A percentile compares a stretch with the other conserved stretches of the same genome.
These are phyloP conservation scores for Spialia ferax DNA, from an alignment of 2,888 invertebrate genomes.

Conservation along the genomic window DNA sequence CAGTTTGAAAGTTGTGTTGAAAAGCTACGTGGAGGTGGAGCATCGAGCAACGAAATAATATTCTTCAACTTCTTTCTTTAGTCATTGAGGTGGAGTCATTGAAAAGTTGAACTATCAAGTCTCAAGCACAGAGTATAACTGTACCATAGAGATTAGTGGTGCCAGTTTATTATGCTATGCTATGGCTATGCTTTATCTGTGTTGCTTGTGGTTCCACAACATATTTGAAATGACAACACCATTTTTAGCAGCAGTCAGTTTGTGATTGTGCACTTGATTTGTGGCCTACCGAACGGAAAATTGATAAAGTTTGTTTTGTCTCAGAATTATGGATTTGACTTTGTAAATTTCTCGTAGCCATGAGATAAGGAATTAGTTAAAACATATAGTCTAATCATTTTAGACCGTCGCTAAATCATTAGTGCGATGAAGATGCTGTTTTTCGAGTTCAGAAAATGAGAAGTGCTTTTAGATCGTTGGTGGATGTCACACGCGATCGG, in stretches of 20 bases:
- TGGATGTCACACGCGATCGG: conserved; percentile 64
- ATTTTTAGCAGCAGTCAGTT: conserved; percentile 33
- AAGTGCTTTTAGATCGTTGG: conserved; percentile 69
- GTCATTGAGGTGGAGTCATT: no score
- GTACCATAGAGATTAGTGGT: no score
- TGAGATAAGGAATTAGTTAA: conserved; percentile 56
- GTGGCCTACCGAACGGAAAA: conserved; percentile 52
- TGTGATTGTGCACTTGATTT: conserved; percentile 48
- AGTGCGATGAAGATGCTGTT: conserved; percentile 55
- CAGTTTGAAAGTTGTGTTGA: no score
- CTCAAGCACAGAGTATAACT: no score
- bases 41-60: no score
- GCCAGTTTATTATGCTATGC: no score
- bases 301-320: conserved; percentile 78
- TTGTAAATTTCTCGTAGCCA: conserved; percentile 63
- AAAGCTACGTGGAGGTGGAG: no score
- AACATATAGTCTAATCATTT: conserved; percentile 1
- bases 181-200: no score
- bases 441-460: conserved; percentile 63
- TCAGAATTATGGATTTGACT: conserved; percentile 62
- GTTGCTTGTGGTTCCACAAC: no score
- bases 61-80: no score
- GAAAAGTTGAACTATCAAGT: no score
- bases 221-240: conserved; percentile 26
- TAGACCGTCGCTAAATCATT: conserved; percentile 20